Conservation (phyloP, 2,113 vertebrate genomes). For the Etheostoma cragini region DNA sequence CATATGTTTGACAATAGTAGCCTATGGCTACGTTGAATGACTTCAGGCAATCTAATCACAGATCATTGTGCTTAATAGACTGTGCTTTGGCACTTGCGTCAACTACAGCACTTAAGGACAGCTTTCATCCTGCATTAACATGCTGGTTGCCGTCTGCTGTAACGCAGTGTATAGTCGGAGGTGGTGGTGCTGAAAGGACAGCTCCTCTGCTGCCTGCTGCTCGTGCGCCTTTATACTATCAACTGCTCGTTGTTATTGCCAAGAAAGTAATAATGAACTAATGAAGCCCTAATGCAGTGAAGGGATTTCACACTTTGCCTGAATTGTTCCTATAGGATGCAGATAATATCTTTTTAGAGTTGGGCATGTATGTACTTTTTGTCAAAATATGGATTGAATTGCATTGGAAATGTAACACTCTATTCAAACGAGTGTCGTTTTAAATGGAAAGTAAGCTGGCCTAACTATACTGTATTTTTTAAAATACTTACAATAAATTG, state of each 20-base stretch:
- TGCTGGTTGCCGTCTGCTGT: conserved; percentile 47
- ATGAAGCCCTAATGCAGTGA: conserved; percentile 47
- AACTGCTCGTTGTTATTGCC: conserved; percentile 39
- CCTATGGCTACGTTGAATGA: conserved; percentile 35
- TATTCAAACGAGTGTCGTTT: not conserved
- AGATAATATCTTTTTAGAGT: conserved; percentile 27
- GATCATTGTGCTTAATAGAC: conserved; percentile 58
- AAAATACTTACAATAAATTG: not conserved
- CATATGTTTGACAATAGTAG: conserved; percentile 29
- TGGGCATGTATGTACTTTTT: not conserved
- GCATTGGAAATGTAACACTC: not conserved
- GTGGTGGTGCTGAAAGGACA: conserved; percentile 83
- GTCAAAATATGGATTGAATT: not conserved
- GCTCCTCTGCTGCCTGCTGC: conserved; percentile 64
- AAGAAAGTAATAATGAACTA: conserved; percentile 54
- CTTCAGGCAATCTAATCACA: conserved; percentile 59
- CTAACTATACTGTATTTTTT: not conserved
- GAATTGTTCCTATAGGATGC: conserved; percentile 42
- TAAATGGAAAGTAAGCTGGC: no score
- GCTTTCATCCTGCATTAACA: conserved; percentile 38
- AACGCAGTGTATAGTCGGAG: conserved; percentile 38
- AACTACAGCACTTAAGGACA: conserved; percentile 44
- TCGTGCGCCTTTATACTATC: conserved; percentile 23
- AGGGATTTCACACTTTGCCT: conserved; percentile 20
- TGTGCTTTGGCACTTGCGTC: conserved; percentile 53